Percentiles rank a stretch among this genome's conserved stretches.
phyloP scores from a whole-genome alignment of 1,140 invertebrate genomes.

The Ditylenchus dipsaci region DNA sequence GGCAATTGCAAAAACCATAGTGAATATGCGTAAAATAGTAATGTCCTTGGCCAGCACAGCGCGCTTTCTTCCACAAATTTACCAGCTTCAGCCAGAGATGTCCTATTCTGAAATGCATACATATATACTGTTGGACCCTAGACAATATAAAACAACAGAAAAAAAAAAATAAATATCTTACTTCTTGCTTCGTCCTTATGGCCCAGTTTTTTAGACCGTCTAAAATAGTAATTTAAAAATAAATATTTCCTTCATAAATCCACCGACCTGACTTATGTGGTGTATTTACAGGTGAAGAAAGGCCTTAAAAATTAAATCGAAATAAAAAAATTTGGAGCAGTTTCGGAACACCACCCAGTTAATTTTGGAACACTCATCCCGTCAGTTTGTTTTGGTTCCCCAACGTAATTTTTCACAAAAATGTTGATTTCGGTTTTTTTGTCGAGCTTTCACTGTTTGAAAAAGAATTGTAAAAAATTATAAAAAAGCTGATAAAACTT shows the following conservation, averaged over 20 bases:
- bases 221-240: conserved; percentile 2
- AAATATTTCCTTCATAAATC: not conserved
- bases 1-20: conserved; percentile 95
- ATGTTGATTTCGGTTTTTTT: no score
- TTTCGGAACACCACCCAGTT: no score
- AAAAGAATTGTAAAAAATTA: no score
- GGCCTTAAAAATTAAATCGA: conserved; percentile 6
- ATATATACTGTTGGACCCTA: no score
- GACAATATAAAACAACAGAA: no score
- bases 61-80: conserved; percentile 68
- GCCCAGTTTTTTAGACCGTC: conserved; percentile 11
- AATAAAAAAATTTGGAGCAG: conserved; percentile 4
- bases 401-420: no score
- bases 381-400: no score
- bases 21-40: conserved; percentile 66
- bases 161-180: no score
- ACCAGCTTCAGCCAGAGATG: conserved; percentile 63
- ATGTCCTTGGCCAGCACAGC: conserved; percentile 78
- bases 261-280: not conserved
- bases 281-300: not conserved
- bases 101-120: no score
- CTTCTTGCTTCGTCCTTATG: conserved; percentile 61
- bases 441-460: no score
- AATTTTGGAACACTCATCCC: no score
- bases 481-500: no score